Base-by-base conservation (phyloP, 2,797 vertebrate species). In the Acomys russatus region DNA sequence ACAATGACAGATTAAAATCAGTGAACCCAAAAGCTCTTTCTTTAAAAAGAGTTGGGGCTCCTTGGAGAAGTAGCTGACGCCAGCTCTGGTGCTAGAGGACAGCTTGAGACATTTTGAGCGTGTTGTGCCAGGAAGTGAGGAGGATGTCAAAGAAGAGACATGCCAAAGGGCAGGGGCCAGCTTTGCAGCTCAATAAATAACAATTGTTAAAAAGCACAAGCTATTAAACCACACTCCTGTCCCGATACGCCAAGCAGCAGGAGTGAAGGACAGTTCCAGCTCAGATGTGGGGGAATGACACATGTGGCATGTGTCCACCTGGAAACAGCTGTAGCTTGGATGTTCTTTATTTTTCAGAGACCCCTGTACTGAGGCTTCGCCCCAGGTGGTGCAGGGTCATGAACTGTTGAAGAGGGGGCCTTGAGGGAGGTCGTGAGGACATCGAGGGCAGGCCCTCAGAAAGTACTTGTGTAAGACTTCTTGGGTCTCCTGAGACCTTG, bases 11-110 rank as follows among this genome's bases (percentile, higher is more conserved):
- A 68, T n/a, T 22, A 88, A 66, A 91, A 14, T 64, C 9, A 77
- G n/a, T 77, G 30, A 76, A 92, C 61, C 17, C 15, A 63, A 77
- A 90, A 23, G 17, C 23, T 18, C 5, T 77, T 77, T 25, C 66
- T 92, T 88, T n/a, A 38, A 92, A 92, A 92, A 77, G 30, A 83
- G 15, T n/a, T 49, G 68, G 64, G 4, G 59, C 64, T 86, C 33
- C 22, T 66, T 44, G 8, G 76, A 74, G 77, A 61, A 89, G 51
- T 28, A 30, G 38, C 63, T 71, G 54, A 33, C 61, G 49, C 35
- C 71, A 89, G 30, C 25, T 54, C 61, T 12, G 7, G 6, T 80
- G 78, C 56, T 25, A 51, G 49, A 77, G 70, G 76, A 83, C 35
- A 14, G 66, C 74, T 78, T 78, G 66, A 64, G 33, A n/a, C 66